These are phyloP conservation scores for Herminia tarsipennalis DNA, from an alignment of 2,888 invertebrate species.

Conservation along the genomic window DNA sequence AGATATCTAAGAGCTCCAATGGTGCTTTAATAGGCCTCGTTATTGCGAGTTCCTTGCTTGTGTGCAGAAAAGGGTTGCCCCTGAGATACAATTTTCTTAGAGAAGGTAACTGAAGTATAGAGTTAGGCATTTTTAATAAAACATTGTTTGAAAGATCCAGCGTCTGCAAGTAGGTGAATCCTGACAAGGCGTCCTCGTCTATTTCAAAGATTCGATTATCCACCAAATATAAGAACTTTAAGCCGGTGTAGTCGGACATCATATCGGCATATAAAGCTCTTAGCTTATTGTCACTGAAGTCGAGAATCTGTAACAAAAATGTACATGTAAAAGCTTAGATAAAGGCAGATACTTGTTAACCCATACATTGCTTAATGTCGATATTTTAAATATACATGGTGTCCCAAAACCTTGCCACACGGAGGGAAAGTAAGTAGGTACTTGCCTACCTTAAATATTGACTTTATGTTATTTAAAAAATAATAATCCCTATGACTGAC, in stretches of 20 bases:
- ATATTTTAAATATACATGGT: no score
- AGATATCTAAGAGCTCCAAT: constrained; percentile 85
- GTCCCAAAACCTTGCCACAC: no score
- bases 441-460: no score
- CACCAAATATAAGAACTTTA: constrained; percentile 83
- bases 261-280: constrained; percentile 79
- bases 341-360: background rate
- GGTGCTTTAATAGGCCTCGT: constrained; percentile 86
- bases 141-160: constrained; percentile 86
- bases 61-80: constrained; percentile 78
- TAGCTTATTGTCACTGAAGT: constrained; percentile 84
- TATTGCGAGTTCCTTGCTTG: constrained; percentile 62
- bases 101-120: constrained; percentile 84
- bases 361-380: background rate
- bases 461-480: no score
- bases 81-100: constrained; percentile 87
- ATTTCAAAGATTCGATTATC: constrained; percentile 86
- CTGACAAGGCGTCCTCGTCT: constrained; percentile 81
- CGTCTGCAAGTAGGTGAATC: constrained; percentile 79
- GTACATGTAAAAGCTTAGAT: background rate
- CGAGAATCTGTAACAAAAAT: constrained; percentile 81
- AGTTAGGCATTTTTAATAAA: constrained; percentile 76
- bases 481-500: no score
- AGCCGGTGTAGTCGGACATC: constrained; percentile 77
- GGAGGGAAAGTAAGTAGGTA: no score